phyloP scores from a whole-genome alignment of 2,888 invertebrate species.

The Xestia c-nigrum region DNA sequence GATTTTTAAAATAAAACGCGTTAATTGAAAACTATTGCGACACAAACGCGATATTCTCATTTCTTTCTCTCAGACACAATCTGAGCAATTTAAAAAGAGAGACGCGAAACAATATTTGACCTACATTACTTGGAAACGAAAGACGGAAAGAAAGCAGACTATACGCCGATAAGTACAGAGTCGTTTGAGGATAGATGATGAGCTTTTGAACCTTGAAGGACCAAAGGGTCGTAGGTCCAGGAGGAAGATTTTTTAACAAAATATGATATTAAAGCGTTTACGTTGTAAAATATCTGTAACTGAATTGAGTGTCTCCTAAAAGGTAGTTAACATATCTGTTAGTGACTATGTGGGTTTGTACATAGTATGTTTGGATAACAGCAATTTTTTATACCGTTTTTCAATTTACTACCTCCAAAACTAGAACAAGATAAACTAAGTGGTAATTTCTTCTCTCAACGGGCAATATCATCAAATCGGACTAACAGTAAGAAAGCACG shows the following conservation, averaged over 20 bases:
- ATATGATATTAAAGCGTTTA: not conserved
- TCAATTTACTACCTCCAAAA: not conserved
- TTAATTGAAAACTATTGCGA: slow-evolving; percentile 48
- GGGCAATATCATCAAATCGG: slow-evolving; percentile 31
- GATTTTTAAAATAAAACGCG: slow-evolving; percentile 1
- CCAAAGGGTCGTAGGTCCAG: not conserved
- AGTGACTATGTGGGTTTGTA: not conserved
- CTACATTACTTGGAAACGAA: slow-evolving; percentile 63
- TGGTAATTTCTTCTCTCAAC: not conserved
- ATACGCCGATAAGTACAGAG: slow-evolving; percentile 38
- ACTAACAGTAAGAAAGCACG: slow-evolving; percentile 61
- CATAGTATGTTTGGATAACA: not conserved
- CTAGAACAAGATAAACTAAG: not conserved
- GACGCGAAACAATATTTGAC: slow-evolving; percentile 65
- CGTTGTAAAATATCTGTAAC: not conserved
- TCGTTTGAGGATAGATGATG: slow-evolving; percentile 5
- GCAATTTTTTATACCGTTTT: not conserved
- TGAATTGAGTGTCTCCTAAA: not conserved
- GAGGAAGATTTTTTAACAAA: not conserved
- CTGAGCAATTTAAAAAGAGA: slow-evolving; percentile 65
- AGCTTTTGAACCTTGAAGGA: not conserved
- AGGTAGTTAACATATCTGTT: not conserved
- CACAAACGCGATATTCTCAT: slow-evolving; percentile 55
- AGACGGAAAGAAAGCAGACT: slow-evolving; percentile 62
- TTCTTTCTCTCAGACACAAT: slow-evolving; percentile 57